phyloP scores from a whole-genome alignment of 2,113 vertebrate species.

The Fregata magnificens region DNA sequence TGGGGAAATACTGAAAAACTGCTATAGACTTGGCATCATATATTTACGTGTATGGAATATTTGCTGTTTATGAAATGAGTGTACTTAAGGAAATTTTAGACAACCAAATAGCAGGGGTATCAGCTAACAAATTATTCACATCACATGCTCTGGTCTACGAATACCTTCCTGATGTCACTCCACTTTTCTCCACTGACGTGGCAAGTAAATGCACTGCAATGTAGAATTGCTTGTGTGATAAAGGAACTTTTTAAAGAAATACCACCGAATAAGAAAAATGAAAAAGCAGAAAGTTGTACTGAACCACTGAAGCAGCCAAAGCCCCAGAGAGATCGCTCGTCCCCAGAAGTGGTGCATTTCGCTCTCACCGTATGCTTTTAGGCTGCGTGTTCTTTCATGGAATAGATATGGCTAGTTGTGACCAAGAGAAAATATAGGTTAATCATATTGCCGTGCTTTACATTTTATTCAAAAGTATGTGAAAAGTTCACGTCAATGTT shows the following conservation, averaged over 20 bases:
- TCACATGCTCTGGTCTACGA: not conserved
- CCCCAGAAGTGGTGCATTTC: not conserved
- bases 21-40: not conserved
- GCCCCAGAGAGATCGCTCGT: not conserved
- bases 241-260: not conserved
- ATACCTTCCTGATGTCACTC: not conserved
- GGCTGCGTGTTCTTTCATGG: not conserved
- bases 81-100: not conserved
- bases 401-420: not conserved
- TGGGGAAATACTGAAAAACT: not conserved
- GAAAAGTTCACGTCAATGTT: not conserved
- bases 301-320: not conserved
- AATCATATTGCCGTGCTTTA: not conserved
- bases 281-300: not conserved
- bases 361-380: not conserved
- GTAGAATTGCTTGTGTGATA: not conserved
- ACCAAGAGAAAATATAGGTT: not conserved
- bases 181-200: not conserved
- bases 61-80: not conserved
- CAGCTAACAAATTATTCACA: not conserved
- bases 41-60: not conserved
- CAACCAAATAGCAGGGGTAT: not conserved
- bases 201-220: accelerated
- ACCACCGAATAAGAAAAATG: not conserved
- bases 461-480: not conserved